A percentile compares a stretch with the other conserved stretches of the same genome.
phyloP scores from a whole-genome alignment of 2,113 vertebrate genomes.

The human region GRCh38 chrX:9596501-9597000 shows the following conservation, averaged over 20 bases:
- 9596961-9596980: fast-evolving
- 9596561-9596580: background rate
- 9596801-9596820: too few relatives aligned
- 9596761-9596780: background rate
- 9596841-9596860: background rate
- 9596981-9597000: background rate
- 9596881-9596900: background rate
- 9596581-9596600: background rate
- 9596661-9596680: too few relatives aligned
- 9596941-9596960: too few relatives aligned
- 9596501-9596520: background rate
- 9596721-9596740: background rate
- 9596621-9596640: background rate
- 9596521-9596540: fast-evolving
- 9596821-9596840: fast-evolving
- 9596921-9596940: background rate
- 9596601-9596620: background rate
- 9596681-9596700: background rate
- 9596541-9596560: too few relatives aligned
- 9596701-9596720: background rate
- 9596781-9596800: background rate
- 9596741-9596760: background rate
- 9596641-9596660: background rate
- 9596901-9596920: fast-evolving
- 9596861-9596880: fast-evolving